Evolutionary conservation across 2,113 vertebrate species (phyloP).

Genomic region (Leucosticte australis): DNA sequence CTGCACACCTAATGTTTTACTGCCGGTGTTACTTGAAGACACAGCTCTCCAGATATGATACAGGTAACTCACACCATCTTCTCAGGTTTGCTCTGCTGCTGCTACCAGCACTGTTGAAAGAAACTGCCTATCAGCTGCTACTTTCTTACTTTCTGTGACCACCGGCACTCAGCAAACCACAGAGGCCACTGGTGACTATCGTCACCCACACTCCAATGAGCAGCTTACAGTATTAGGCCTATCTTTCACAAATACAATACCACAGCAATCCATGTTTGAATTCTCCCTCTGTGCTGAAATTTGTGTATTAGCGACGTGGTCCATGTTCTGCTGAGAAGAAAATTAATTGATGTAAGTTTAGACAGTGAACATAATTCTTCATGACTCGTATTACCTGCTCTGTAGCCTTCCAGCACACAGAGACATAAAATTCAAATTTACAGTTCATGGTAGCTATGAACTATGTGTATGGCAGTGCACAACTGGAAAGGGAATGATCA

Average conservation of each 20-base stretch:
- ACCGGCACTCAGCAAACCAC: neutral
- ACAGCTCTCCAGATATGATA: neutral
- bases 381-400: constrained; percentile 3
- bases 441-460: neutral
- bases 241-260: neutral
- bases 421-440: neutral
- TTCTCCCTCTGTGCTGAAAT: neutral
- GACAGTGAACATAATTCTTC: neutral
- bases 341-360: neutral
- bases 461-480: neutral
- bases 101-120: neutral
- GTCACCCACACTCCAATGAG: neutral
- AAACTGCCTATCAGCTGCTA: neutral
- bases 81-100: neutral
- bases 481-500: neutral
- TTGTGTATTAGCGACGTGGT: neutral
- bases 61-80: neutral
- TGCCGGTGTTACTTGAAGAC: neutral
- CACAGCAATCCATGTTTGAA: neutral
- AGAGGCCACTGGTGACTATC: neutral
- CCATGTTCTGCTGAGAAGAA: neutral
- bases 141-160: neutral
- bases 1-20: neutral
- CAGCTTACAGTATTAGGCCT: neutral
- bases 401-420: neutral